Percentiles rank a stretch among this genome's conserved stretches.
Evolutionary conservation across 2,888 invertebrate species (phyloP).

Genomic region (Schrankia costaestrigalis): DNA sequence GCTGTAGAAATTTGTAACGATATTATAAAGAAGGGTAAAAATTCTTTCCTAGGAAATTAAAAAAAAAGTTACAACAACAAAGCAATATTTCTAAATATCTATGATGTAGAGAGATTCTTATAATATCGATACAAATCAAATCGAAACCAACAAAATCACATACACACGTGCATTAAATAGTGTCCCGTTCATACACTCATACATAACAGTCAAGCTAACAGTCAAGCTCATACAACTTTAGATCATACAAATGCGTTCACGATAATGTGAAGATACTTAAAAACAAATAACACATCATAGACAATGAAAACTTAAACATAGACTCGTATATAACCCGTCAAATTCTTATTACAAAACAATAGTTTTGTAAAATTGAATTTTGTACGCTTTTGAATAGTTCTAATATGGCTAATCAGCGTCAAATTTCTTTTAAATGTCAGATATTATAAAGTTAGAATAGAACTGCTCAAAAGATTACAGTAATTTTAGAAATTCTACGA

Average conservation of each 20-base stretch:
- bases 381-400: too few species aligned
- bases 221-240: constrained; percentile 40
- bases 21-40: constrained; percentile 37
- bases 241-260: constrained; percentile 45
- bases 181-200: constrained; percentile 23
- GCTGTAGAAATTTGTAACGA: constrained; percentile 47
- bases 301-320: constrained; percentile 70
- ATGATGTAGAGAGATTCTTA: too few species aligned
- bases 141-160: constrained; percentile 37
- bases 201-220: constrained; percentile 38
- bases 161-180: constrained; percentile 20
- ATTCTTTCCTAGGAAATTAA: background rate
- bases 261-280: constrained; percentile 35
- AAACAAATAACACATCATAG: constrained; percentile 53
- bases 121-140: constrained; percentile 54
- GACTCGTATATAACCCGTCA: too few species aligned
- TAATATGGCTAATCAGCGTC: too few species aligned
- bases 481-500: too few species aligned
- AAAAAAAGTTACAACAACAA: too few species aligned
- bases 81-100: background rate
- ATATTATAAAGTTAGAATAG: too few species aligned
- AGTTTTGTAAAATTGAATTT: too few species aligned
- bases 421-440: too few species aligned
- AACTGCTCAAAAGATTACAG: too few species aligned
- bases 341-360: too few species aligned